Conservation (phyloP, 2,797 vertebrate species). For the Cynodonichthys magdalenae region DNA sequence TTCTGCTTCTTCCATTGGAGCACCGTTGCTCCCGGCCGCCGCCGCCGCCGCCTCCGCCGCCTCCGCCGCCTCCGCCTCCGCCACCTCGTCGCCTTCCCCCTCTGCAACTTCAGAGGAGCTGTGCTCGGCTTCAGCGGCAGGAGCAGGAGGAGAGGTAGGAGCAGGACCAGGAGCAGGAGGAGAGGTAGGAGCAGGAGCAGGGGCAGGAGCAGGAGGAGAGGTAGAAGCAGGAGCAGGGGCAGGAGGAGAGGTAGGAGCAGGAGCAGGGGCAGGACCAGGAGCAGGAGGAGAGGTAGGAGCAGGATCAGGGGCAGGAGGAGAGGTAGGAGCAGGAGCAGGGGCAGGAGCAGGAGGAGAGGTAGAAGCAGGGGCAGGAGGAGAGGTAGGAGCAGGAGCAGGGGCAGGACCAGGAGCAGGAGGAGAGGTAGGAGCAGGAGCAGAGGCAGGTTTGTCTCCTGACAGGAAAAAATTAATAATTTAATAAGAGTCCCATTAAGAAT, state of each 20-base stretch:
- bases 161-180: conserved; percentile 4
- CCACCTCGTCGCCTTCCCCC: not conserved
- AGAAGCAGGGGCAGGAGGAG: conserved; percentile 9
- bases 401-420: conserved; percentile 10
- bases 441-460: conserved; percentile 16
- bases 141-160: not conserved
- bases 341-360: no score
- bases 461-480: not conserved
- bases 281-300: conserved; percentile 1
- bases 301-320: conserved; percentile 8
- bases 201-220: conserved; percentile 6
- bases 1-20: not conserved
- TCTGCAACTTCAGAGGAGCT: conserved; percentile 23
- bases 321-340: not conserved
- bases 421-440: not conserved
- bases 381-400: not conserved
- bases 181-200: not conserved
- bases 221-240: not conserved
- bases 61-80: not conserved
- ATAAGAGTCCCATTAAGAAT: no score
- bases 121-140: conserved; percentile 6
- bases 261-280: no score
- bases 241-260: not conserved
- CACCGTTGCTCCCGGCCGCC: not conserved
- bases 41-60: no score